These are phyloP conservation scores for Octodonta nipae DNA, from an alignment of 2,888 invertebrate species.

Conservation along the genomic window DNA sequence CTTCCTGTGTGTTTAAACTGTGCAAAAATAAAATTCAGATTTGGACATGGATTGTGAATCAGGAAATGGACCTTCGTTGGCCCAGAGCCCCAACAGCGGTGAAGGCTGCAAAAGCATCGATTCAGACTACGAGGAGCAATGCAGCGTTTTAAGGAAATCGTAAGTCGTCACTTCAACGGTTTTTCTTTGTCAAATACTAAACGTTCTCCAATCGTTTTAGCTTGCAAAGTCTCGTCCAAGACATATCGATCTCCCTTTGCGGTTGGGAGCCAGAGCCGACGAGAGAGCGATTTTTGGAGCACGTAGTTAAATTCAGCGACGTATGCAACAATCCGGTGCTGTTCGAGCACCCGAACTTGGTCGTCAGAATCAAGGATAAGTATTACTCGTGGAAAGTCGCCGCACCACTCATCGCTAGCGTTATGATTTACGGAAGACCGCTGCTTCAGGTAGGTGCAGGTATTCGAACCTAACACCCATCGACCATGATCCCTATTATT, in stretches of 20 bases:
- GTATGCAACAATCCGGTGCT: constrained; percentile 58
- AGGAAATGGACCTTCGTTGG: constrained; percentile 88
- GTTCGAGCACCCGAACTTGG: constrained; percentile 66
- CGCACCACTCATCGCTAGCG: constrained; percentile 76
- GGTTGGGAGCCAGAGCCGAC: constrained; percentile 47
- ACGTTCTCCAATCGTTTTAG: constrained; percentile 21
- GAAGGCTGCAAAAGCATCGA: constrained; percentile 71
- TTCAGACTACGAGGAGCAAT: constrained; percentile 70
- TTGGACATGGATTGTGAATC: constrained; percentile 85
- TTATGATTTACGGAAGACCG: constrained; percentile 73
- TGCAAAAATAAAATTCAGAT: constrained; percentile 33
- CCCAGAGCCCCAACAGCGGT: constrained; percentile 83
- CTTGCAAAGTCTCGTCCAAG: constrained; percentile 38
- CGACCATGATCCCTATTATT: not conserved
- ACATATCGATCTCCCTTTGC: constrained; percentile 65
- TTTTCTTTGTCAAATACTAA: no score
- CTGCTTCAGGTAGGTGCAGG: constrained; percentile 54
- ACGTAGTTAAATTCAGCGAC: constrained; percentile 47
- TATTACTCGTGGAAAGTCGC: constrained; percentile 86
- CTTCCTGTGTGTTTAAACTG: constrained; percentile 15
- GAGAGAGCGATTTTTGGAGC: constrained; percentile 41
- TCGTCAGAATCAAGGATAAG: constrained; percentile 75
- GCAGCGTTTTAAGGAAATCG: no score
- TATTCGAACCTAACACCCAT: not conserved
- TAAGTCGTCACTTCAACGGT: no score